Evolutionary conservation across 2,113 vertebrate genomes (phyloP).

Genomic region (Psittacula cyanocephala): DNA sequence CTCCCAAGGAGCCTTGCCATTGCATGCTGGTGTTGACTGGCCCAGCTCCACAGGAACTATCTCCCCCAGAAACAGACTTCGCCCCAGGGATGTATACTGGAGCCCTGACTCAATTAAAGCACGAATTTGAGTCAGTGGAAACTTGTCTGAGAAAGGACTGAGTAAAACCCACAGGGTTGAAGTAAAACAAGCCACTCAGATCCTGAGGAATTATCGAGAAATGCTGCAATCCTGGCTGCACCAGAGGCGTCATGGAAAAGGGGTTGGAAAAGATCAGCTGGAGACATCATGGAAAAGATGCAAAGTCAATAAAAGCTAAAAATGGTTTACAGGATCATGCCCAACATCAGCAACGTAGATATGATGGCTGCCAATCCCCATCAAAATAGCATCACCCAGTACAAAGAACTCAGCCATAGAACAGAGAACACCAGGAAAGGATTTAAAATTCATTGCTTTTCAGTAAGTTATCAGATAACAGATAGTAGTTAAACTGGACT

Average conservation of each 20-base stretch:
- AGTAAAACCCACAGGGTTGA: constrained; percentile 9
- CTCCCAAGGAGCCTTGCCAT: neutral
- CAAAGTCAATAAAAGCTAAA: neutral
- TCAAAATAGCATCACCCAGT: neutral
- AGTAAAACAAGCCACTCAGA: neutral
- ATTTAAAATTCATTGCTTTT: neutral
- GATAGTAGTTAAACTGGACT: neutral
- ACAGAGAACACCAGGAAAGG: neutral
- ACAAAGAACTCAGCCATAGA: neutral
- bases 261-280: neutral
- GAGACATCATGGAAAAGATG: neutral
- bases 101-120: constrained; percentile 20
- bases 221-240: neutral
- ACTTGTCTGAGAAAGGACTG: constrained; percentile 18
- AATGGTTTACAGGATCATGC: neutral
- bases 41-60: neutral
- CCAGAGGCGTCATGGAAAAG: neutral
- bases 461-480: neutral
- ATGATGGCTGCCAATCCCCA: neutral
- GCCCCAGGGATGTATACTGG: neutral
- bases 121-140: constrained; percentile 20
- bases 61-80: neutral
- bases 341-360: neutral
- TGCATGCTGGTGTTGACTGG: accelerated
- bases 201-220: neutral